phyloP scores from a whole-genome alignment of 2,888 invertebrate species.

The Sympetrum striolatum region DNA sequence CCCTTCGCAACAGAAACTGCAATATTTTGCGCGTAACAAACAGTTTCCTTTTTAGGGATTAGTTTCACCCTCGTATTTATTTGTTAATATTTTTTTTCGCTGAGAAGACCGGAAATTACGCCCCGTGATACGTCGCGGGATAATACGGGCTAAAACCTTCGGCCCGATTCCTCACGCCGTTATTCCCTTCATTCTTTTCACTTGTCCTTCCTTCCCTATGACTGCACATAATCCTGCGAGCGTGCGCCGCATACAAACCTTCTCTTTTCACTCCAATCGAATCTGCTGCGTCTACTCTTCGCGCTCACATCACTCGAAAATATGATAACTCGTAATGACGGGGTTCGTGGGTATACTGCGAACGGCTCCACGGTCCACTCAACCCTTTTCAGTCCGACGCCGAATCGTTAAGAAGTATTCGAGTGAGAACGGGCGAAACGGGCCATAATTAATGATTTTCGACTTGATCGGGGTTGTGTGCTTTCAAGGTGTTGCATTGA shows the following conservation, averaged over 20 bases:
- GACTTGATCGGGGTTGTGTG: not conserved
- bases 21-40: not conserved
- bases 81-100: not conserved
- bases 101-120: not conserved
- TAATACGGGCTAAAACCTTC: not conserved
- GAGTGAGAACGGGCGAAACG: not conserved
- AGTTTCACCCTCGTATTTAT: not conserved
- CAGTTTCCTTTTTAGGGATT: not conserved
- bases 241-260: slow-evolving; percentile 16
- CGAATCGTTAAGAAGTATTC: not conserved
- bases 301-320: not conserved
- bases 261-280: not conserved
- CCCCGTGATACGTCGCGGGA: not conserved
- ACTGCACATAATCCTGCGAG: slow-evolving; percentile 33
- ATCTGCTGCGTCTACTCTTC: not conserved
- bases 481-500: too few relatives aligned
- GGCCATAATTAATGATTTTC: not conserved
- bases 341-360: not conserved
- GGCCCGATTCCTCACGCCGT: slow-evolving; percentile 21
- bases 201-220: slow-evolving; percentile 36
- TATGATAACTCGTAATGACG: slow-evolving; percentile 28
- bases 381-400: not conserved
- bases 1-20: too few relatives aligned
- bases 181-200: slow-evolving; percentile 37
- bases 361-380: too few relatives aligned